A percentile compares a stretch with the other conserved stretches of the same genome.
phyloP scores from a whole-genome alignment of 1,140 invertebrate species.

The Bombus fervidus region DNA sequence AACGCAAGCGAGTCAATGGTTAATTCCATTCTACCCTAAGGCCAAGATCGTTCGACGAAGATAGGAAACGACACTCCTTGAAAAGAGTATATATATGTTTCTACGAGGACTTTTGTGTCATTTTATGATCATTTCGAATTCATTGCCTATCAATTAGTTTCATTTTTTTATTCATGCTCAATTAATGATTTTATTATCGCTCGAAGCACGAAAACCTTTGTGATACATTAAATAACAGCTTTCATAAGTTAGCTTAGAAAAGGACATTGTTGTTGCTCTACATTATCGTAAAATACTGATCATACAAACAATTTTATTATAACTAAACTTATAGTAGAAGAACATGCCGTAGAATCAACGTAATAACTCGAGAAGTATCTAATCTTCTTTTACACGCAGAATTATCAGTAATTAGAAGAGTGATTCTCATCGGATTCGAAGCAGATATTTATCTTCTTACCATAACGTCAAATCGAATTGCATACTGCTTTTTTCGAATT shows the following conservation, averaged over 20 bases:
- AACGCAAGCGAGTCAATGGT: not conserved
- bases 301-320: not conserved
- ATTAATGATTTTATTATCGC: not conserved
- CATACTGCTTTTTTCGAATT: not conserved
- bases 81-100: not conserved
- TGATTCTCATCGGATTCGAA: not conserved
- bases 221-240: not conserved
- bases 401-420: not conserved
- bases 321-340: no score
- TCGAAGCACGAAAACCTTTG: not conserved
- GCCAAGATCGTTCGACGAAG: not conserved
- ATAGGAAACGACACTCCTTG: not conserved
- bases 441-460: no score
- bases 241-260: not conserved
- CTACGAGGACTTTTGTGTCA: no score
- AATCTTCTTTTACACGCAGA: not conserved
- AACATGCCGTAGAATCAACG: no score
- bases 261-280: no score
- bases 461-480: no score
- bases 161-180: no score
- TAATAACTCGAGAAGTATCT: no score
- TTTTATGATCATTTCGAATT: not conserved
- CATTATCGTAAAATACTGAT: not conserved
- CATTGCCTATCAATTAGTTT: not conserved
- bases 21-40: constrained; percentile 18